Evolutionary conservation across 1,140 invertebrate species (phyloP), one percentile per base, ranked within the genome.

Genomic region (Scylla paramamosain): DNA sequence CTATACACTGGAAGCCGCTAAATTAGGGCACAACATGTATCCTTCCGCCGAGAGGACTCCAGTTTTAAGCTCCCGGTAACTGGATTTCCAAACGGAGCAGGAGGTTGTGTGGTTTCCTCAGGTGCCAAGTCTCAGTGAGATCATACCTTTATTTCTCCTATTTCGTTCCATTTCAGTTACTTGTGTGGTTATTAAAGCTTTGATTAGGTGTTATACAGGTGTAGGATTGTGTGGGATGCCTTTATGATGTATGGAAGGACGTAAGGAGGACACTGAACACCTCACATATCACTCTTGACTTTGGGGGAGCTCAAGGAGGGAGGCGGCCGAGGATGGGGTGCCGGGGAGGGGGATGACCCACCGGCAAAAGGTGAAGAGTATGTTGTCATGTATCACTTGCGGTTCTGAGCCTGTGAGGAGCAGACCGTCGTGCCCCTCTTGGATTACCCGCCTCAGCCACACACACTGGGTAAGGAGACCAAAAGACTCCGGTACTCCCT

Each of bases 1-100:
- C 32, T 88, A 88, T 46, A 46, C 8, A 45, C 4, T 88, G 86
- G n/a, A 88, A 88, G 86, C 45, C 86, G 86, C 31, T 88, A 20
- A 29, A n/a, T 77, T 25, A 77, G 67, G 67, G 67, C n/a, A 77
- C 67, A 77, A 77, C 67, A 77, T 7, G 8, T n/a, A 77, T n/a
- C 67, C n/a, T 77, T 1, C 6, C 20, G 67, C 12, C 67, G 25
- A n/a, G 67, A n/a, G 67, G 67, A 77, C 67, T 77, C 67, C 67
- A 77, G 67, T 77, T 77, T 77, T 77, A 77, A 77, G 67, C 67
- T n/a, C 25, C 25, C 25, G 67, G 67, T 77, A 77, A 77, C 67
- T 16, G 20, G 67, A 77, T 77, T 77, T 0, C 16, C 67, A 77
- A 20, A 77, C 25, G 25, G 20, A 77, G 6, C 2, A n/a, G 67